phyloP scores from a whole-genome alignment of 2,797 vertebrate species.

The Muraenolepis orangiensis region DNA sequence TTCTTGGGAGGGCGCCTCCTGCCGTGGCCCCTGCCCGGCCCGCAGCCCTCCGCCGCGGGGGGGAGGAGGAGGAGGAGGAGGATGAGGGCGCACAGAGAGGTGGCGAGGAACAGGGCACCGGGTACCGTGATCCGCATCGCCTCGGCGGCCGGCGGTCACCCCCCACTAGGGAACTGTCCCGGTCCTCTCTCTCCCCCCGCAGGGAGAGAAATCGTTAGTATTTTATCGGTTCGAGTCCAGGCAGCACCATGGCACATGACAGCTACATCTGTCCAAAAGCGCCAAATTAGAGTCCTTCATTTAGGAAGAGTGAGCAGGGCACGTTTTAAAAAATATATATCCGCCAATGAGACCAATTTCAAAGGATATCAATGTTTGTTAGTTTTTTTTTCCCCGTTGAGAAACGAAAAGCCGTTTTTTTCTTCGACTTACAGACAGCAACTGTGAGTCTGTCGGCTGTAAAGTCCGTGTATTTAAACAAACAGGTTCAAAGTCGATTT shows the following conservation, averaged over 20 bases:
- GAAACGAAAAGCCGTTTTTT: conserved; percentile 16
- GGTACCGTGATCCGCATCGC: conserved; percentile 81
- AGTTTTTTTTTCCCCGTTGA: conserved; percentile 24
- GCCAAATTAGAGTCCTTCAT: conserved; percentile 54
- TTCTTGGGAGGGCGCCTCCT: conserved; percentile 89
- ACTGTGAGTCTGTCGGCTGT: conserved; percentile 64
- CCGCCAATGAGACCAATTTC: not conserved
- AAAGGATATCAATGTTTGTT: conserved; percentile 16
- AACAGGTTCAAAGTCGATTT: conserved; percentile 81
- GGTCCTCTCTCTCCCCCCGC: conserved; percentile 50
- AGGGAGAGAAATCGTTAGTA: conserved; percentile 68
- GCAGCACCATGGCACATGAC: conserved; percentile 74
- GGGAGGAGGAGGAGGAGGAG: conserved; percentile 80
- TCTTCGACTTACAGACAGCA: conserved; percentile 49
- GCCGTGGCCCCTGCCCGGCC: conserved; percentile 94
- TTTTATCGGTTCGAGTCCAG: conserved; percentile 69
- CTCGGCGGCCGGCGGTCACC: conserved; percentile 48
- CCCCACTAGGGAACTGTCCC: conserved; percentile 42
- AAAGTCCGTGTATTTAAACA: conserved; percentile 80
- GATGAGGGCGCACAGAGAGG: conserved; percentile 76
- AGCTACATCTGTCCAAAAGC: conserved; percentile 59
- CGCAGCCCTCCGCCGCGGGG: conserved; percentile 87
- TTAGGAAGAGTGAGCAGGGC: conserved; percentile 8
- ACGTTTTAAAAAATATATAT: not conserved
- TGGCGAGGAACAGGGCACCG: conserved; percentile 75